Evolutionary conservation across 2,888 invertebrate species (phyloP), one percentile per base, ranked within the genome.

Genomic region (Trachelus stipa): DNA sequence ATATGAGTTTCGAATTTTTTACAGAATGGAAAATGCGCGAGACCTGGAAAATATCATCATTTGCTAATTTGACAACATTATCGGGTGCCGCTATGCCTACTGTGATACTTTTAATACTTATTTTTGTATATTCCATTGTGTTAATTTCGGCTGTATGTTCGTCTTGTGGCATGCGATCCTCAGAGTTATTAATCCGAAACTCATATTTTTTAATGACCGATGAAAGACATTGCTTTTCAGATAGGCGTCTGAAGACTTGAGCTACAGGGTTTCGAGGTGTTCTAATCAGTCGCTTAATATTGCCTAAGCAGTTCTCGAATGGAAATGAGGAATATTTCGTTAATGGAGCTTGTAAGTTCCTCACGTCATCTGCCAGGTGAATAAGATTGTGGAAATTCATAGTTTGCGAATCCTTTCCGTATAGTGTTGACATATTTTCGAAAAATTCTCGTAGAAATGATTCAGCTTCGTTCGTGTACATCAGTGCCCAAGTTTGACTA

Each of bases 341-440:
- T n/a, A 83, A 56, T 30, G 79, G 76, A 75, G 79, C 80, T 77
- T 83, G 35, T 76, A 83, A 74, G 74, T 76, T 35, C 31, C 73
- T 69, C 15, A 81, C 81, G 35, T 83, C 81, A 71, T 81, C 80
- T 9, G 79, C 79, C 1, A 83, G n/a, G 71, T 83, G 81, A 73
- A 81, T 81, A 0, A 81, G 34, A 12, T 80, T 79, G 35, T 83
- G 80, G 12, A 80, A 79, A 75, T 82, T 82, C 56, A 82, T 73
- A 34, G 74, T 74, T 56, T 80, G 81, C 15, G 73, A 77, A 34
- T 76, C 74, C 11, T 73, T 37, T 73, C 81, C 81, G 77, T 81
- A 83, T 4, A 73, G 31, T 12, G 71, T 76, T 68, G 80, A 40
- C 76, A 83, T 73, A 56, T 74, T 33, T 33, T 75, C 12, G 56